Percentiles rank a stretch among this genome's conserved stretches.
phyloP scores from a whole-genome alignment of 1,140 invertebrate species.

The Pogonus chalceus region DNA sequence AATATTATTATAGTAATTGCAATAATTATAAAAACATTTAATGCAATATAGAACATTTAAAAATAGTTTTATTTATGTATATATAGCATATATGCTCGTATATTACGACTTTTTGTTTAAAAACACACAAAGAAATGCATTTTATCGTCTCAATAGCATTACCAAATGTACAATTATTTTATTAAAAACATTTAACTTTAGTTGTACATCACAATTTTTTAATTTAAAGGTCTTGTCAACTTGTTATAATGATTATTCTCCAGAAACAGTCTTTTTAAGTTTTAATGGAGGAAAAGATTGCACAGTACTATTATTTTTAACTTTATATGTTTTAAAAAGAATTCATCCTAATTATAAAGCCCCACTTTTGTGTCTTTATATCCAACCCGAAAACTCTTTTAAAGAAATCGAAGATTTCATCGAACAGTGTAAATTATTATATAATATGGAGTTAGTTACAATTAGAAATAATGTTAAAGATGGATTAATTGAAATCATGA shows the following conservation, averaged over 20 bases:
- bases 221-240: no score
- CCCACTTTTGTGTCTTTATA: slow-evolving; percentile 51
- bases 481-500: slow-evolving; percentile 51
- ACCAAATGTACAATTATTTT: background rate
- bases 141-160: no score
- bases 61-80: no score
- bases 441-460: slow-evolving; percentile 61
- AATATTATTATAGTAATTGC: no score
- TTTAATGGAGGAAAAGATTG: slow-evolving; percentile 99
- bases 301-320: slow-evolving; percentile 76
- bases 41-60: no score
- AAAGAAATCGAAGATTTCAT: slow-evolving; percentile 82
- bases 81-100: no score
- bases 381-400: slow-evolving; percentile 66
- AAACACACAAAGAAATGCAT: no score
- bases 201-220: no score
- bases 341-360: slow-evolving; percentile 30
- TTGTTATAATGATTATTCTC: slow-evolving; percentile 46
- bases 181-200: background rate
- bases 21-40: no score
- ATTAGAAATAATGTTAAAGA: slow-evolving; percentile 61
- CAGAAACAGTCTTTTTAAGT: slow-evolving; percentile 71
- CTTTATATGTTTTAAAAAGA: slow-evolving; percentile 50
- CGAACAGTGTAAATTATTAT: slow-evolving; percentile 53
- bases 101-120: no score